Evolutionary conservation across 2,113 vertebrate genomes (phyloP), one percentile per base, ranked within the genome.

Genomic region (Euleptes europaea): DNA sequence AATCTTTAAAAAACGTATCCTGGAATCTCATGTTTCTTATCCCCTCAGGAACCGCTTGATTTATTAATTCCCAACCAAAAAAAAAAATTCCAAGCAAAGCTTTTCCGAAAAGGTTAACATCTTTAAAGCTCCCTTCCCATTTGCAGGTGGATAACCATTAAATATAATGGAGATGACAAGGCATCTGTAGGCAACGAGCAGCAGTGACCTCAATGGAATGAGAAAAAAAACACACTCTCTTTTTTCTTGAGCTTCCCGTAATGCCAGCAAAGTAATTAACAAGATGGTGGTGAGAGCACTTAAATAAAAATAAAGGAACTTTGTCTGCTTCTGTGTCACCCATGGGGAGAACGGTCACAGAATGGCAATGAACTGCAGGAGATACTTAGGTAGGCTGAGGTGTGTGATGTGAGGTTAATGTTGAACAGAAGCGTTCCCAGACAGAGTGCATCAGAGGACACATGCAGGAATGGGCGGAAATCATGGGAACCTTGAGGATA

Each of bases 151-250:
- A 31, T 49, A n/a, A 28, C 23, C 47, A 70, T 60, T 80, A 88
- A 80, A 60, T 80, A 57, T 79, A 84, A 80, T 67, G 47, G 70
- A 69, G 47, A 67, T 60, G 82, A 84, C 77, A 69, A 40, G n/a
- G 47, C 84, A 73, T 76, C 31, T 67, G 23, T 57, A 63, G 60
- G 38, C 86, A 76, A 2, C 28, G 35, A 73, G 35, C 75, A 83
- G 72, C 71, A 89, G 66, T 77, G 28, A 87, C 80, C 71, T 81
- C 60, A 42, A 74, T 81, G 31, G 57, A 47, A 79, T 54, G 57
- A 28, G 28, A 57, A n/a, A 57, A 38, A 33, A 69, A 31, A 49
- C 42, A 67, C 71, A 40, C 42, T 19, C 8, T 8, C 3, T 51
- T 80, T 74, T 84, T 14, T 31, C 23, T 82, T 33, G 38, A 86